Base-by-base conservation (phyloP, 2,888 invertebrate species). In the Drosophila paracracens region DNA sequence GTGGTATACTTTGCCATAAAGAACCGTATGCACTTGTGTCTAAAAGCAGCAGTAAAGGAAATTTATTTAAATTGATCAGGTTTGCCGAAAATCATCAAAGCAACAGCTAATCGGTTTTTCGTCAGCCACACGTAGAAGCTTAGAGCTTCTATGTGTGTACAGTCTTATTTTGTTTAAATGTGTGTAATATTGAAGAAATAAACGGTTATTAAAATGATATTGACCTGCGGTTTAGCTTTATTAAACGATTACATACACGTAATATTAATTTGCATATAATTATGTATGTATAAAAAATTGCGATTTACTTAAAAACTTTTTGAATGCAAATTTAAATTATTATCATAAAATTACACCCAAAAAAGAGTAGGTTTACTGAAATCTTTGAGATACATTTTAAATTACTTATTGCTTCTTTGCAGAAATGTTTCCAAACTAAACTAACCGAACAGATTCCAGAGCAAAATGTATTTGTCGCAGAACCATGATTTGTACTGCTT, bases 381-480 rank as follows among this genome's bases (percentile, higher is more conserved):
- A 21, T 46, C 21, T 16, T 16, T 21, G 7, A 21, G 4, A 46
- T 21, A 27, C 27, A 8, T 10, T 50, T 2, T 48, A 10, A 16
- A 27, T 18, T 27, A 18, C 3, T 18, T 27, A 18, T 18, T 18
- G 2, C 4, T 10, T 11, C 6, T 53, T 25, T 25, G 5, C 53
- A 18, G 25, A 18, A 1, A 10, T 27, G 6, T 54, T 27, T 18
- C 1, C 4, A 36, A 36, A 54, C 8, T 7, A 58, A 25, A 4
- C 2, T 7, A 8, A n/a, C 1, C 13, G 2, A 13, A n/a, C 40
- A 40, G 4, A 29, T 18, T 38, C 31, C 43, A n/a, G 8, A 21
- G 16, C n/a, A 8, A 48, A 33, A 73, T 72, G 63, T 78, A 81
- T 76, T 53, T 68, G 54, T 52, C 86, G 81, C 86, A 86, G 79